These are phyloP conservation scores for Augiades crinisus DNA, from an alignment of 2,888 invertebrate species.

Conservation along the genomic window DNA sequence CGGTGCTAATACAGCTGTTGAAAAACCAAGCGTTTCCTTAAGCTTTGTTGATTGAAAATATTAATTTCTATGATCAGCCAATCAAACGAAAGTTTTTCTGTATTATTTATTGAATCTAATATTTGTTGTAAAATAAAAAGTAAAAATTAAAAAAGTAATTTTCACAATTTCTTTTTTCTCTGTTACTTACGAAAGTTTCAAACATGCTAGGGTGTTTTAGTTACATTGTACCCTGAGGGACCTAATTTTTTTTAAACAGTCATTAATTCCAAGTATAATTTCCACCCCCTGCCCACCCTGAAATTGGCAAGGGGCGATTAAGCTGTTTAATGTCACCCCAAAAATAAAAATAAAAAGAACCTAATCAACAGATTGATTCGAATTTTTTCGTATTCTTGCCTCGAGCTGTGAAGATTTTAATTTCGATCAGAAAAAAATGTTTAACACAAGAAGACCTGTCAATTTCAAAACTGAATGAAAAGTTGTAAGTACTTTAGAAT, in stretches of 20 bases:
- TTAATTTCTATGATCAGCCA: too few relatives aligned
- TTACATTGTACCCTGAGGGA: conserved; percentile 46
- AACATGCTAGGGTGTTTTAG: conserved; percentile 28
- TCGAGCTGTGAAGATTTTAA: conserved; percentile 39
- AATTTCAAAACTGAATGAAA: too few relatives aligned
- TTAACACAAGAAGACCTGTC: too few relatives aligned
- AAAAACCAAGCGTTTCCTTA: too few relatives aligned
- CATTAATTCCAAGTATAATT: conserved; percentile 70
- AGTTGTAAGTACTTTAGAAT: too few relatives aligned
- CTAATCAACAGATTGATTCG: conserved; percentile 77
- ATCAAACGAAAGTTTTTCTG: too few relatives aligned
- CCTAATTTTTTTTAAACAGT: conserved; percentile 62
- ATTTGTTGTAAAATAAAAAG: too few relatives aligned
- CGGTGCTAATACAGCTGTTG: too few relatives aligned
- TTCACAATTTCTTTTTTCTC: background rate
- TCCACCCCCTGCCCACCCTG: conserved; percentile 39
- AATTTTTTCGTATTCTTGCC: conserved; percentile 45
- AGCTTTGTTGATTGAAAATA: too few relatives aligned
- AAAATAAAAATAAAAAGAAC: conserved; percentile 65
- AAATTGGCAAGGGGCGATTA: conserved; percentile 63
- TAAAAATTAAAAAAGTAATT: background rate
- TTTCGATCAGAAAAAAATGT: conserved; percentile 1
- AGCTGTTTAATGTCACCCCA: conserved; percentile 76
- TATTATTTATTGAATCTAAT: too few relatives aligned
- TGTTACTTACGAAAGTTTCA: background rate